phyloP scores from a whole-genome alignment of 2,888 invertebrate species.

The Acrocera orbiculus region DNA sequence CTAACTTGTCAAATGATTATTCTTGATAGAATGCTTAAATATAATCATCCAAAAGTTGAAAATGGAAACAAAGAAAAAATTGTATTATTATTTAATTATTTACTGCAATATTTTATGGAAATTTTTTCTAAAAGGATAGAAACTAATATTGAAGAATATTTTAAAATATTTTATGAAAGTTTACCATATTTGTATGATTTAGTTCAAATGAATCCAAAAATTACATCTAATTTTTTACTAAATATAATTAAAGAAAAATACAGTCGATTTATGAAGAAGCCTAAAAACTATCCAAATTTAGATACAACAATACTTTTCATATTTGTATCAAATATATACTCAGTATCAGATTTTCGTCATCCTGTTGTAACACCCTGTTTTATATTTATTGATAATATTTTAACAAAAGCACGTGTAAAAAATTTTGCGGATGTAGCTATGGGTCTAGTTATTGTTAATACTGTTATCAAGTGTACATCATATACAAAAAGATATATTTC shows the following conservation, averaged over 20 bases:
- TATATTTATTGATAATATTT: slow-evolving; percentile 66
- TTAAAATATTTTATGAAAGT: slow-evolving; percentile 40
- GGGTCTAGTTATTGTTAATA: slow-evolving; percentile 56
- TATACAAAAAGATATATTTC: slow-evolving; percentile 69
- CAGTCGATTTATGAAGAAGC: slow-evolving; percentile 39
- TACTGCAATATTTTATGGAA: slow-evolving; percentile 63
- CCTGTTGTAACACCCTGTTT: slow-evolving; percentile 71
- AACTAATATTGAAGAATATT: slow-evolving; percentile 34
- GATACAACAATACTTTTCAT: slow-evolving; percentile 68
- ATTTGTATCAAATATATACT: slow-evolving; percentile 57
- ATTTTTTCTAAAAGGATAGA: slow-evolving; percentile 33
- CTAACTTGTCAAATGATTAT: slow-evolving; percentile 49
- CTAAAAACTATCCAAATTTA: slow-evolving; percentile 43
- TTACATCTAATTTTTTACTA: slow-evolving; percentile 45
- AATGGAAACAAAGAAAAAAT: slow-evolving; percentile 63
- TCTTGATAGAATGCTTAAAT: slow-evolving; percentile 68
- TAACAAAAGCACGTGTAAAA: slow-evolving; percentile 44
- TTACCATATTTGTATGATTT: slow-evolving; percentile 47
- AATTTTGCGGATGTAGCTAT: slow-evolving; percentile 50
- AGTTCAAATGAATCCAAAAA: slow-evolving; percentile 49
- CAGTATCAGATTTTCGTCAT: slow-evolving; percentile 82
- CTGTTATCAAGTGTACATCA: slow-evolving; percentile 59
- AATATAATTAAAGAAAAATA: slow-evolving; percentile 59
- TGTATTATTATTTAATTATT: slow-evolving; percentile 51
- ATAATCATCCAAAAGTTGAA: slow-evolving; percentile 65